Base-by-base conservation (phyloP, 1,140 invertebrate species). In the Ceratoteleas bidentatus region DNA sequence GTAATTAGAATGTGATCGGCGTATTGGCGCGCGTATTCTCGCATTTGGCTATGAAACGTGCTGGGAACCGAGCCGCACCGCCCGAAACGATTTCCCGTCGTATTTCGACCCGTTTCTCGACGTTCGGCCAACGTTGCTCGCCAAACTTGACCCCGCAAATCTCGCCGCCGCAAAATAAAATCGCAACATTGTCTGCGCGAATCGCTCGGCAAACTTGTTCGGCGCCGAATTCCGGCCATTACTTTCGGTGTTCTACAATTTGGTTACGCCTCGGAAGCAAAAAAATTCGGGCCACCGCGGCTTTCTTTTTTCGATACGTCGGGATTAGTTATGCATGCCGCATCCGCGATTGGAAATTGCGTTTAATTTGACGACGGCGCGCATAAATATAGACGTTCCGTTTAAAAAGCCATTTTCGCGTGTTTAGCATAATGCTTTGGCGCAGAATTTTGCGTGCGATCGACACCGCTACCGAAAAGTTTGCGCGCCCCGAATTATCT, bases 361-460 rank as follows among this genome's bases (percentile, higher is more conserved):
- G 77, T 86, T 89, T 88, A 90, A 90, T 91, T 90, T 84, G 82
- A 81, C 81, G 69, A 16, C 45, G 82, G 85, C 81, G 83, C 81
- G 40, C 47, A 89, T 90, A 89, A 90, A 91, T 91, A 88, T 89
- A 90, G 89, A 90, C 87, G 89, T 90, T 87, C 87, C 85, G 85
- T 90, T 91, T 89, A 90, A 90, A 90, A 90, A 88, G 81, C 85
- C 86, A 89, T 90, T 90, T 86, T 89, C 88, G 88, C 85, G 77
- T 90, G 86, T 89, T 91, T 91, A 89, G 88, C 90, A 90, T 90
- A 89, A 90, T 90, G 86, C 83, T 83, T 88, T 86, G 86, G 80
- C 68, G 56, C n/a, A 75, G 62, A 66, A 33, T 81, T 79, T 58
- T 65, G 70, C 75, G 75, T 69, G 68, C 62, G 16, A n/a, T 62